Evolutionary conservation across 2,113 vertebrate species (phyloP).

Genomic region (Lutjanus erythropterus): DNA sequence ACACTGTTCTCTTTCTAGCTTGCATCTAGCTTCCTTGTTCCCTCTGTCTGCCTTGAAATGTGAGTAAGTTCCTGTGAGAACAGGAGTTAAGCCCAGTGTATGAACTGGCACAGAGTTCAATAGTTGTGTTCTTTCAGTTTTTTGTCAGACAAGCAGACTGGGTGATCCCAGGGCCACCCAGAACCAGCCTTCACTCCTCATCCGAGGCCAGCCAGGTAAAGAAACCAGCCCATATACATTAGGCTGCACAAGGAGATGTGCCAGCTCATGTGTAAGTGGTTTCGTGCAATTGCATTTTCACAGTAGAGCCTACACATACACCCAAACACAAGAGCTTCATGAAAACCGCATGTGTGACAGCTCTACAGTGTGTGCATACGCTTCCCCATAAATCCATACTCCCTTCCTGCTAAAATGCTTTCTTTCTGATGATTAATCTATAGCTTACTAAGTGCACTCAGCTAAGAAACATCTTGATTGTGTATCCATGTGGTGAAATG

Average conservation of each 20-base stretch:
- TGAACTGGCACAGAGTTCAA: slow-evolving; percentile 73
- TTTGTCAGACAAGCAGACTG: slow-evolving; percentile 56
- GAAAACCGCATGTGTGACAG: slow-evolving; percentile 75
- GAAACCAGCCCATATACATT: slow-evolving; percentile 20
- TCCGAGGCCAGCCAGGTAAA: slow-evolving; percentile 66
- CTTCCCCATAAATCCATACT: slow-evolving; percentile 64
- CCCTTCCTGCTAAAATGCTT: slow-evolving; percentile 66
- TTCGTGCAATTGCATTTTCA: slow-evolving; percentile 59
- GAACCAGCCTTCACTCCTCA: slow-evolving; percentile 52
- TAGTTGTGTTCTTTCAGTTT: slow-evolving; percentile 58
- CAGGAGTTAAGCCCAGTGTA: slow-evolving; percentile 65
- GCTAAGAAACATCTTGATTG: slow-evolving; percentile 53
- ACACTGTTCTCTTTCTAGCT: slow-evolving; percentile 26
- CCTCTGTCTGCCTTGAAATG: slow-evolving; percentile 57
- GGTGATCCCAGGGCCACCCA: slow-evolving; percentile 77
- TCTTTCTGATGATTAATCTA: slow-evolving; percentile 77
- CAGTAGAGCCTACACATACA: slow-evolving; percentile 35
- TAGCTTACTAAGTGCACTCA: slow-evolving; percentile 64
- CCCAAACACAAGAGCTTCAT: slow-evolving; percentile 62
- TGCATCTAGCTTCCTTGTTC: slow-evolving; percentile 41
- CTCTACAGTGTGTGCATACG: slow-evolving; percentile 56
- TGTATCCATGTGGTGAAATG: slow-evolving; percentile 64
- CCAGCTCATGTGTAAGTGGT: slow-evolving; percentile 45
- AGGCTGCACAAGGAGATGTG: slow-evolving; percentile 38
- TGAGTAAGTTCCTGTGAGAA: slow-evolving; percentile 66